Conservation (phyloP, 2,888 invertebrate genomes). For the Monochamus alternatus region DNA sequence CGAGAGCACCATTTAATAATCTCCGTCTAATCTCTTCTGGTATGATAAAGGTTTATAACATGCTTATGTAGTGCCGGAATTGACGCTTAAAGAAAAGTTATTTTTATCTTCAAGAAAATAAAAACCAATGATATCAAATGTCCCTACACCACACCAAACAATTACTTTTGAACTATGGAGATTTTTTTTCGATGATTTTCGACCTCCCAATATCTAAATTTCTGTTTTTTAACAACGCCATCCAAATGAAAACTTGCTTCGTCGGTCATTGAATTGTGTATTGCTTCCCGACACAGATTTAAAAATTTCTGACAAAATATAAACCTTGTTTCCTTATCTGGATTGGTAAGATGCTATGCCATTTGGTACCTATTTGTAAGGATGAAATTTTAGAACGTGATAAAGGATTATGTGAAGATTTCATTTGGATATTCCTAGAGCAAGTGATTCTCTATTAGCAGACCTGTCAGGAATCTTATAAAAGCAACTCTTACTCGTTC, state of each 20-base stretch:
- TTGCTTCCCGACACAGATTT: too few relatives aligned
- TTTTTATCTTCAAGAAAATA: not conserved
- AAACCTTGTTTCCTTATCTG: not conserved
- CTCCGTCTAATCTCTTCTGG: not conserved
- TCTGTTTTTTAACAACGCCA: slow-evolving; percentile 8
- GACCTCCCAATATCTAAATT: not conserved
- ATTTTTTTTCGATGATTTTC: not conserved
- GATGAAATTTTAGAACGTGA: not conserved
- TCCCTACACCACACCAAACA: slow-evolving; percentile 2
- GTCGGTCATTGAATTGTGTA: too few relatives aligned
- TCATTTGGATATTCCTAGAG: slow-evolving; percentile 8
- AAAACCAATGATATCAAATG: not conserved
- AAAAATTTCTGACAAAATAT: not conserved
- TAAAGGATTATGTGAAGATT: too few relatives aligned
- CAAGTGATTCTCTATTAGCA: not conserved
- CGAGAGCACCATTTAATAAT: too few relatives aligned
- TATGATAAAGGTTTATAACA: too few relatives aligned
- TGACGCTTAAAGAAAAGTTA: not conserved
- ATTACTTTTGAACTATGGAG: too few relatives aligned
- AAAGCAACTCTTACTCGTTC: slow-evolving; percentile 2
- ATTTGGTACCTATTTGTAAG: slow-evolving; percentile 7
- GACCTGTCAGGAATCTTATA: not conserved
- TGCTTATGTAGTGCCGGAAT: too few relatives aligned
- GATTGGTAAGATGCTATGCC: not conserved
- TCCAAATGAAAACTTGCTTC: not conserved